Evolutionary conservation across 2,113 vertebrate genomes (phyloP).

Genomic region (Scophthalmus maximus): DNA sequence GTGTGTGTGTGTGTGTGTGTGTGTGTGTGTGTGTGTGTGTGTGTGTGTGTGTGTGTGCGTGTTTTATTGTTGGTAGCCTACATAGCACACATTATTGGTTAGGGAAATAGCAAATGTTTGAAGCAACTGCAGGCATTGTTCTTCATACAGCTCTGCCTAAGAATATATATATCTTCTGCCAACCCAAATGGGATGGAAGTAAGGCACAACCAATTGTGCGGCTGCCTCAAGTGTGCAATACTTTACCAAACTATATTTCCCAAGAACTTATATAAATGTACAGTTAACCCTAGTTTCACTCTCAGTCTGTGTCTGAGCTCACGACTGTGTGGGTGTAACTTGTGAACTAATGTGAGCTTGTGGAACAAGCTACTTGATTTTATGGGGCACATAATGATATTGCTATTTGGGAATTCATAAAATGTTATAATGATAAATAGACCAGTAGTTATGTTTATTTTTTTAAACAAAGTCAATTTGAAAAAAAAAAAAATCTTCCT

Average conservation of each 20-base stretch:
- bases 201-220: slow-evolving; percentile 37
- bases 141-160: slow-evolving; percentile 45
- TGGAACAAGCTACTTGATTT: too few relatives aligned
- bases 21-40: too few relatives aligned
- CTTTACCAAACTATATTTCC: slow-evolving; percentile 27
- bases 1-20: too few relatives aligned
- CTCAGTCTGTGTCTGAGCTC: background rate
- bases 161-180: slow-evolving; percentile 48
- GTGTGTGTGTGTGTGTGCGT: slow-evolving; percentile 15
- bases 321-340: background rate
- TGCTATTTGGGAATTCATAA: too few relatives aligned
- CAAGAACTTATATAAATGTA: slow-evolving; percentile 6
- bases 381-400: too few relatives aligned
- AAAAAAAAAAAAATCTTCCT: too few relatives aligned
- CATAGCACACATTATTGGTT: slow-evolving; percentile 18
- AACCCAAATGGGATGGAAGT: slow-evolving; percentile 45
- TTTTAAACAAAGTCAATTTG: too few relatives aligned
- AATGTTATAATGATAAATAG: too few relatives aligned
- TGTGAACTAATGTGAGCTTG: background rate
- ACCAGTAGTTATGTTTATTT: too few relatives aligned
- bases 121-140: slow-evolving; percentile 42
- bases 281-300: slow-evolving; percentile 1
- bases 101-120: slow-evolving; percentile 43
- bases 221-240: slow-evolving; percentile 31
- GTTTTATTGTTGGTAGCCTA: too few relatives aligned